These are phyloP conservation scores for Yponomeuta malinellus DNA, from an alignment of 2,888 invertebrate species.

Conservation along the genomic window DNA sequence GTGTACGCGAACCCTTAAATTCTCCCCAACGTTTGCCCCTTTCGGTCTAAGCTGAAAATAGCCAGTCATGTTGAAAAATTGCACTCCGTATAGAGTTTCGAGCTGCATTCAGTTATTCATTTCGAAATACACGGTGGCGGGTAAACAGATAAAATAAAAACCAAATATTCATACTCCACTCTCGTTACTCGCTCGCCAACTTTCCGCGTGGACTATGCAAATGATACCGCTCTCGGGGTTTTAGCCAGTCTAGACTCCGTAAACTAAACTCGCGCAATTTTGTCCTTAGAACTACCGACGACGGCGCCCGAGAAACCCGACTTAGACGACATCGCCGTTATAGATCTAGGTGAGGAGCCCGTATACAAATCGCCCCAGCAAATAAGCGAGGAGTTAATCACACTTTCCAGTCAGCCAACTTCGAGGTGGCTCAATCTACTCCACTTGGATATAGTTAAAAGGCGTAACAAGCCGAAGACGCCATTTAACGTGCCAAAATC, in stretches of 20 bases:
- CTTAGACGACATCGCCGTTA: constrained; percentile 55
- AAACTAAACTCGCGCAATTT: not conserved
- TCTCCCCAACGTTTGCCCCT: not conserved
- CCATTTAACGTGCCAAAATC: constrained; percentile 88
- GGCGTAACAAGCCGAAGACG: constrained; percentile 92
- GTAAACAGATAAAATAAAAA: constrained; percentile 1
- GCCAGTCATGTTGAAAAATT: constrained; percentile 3
- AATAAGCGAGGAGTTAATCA: constrained; percentile 84
- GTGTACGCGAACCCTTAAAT: not conserved
- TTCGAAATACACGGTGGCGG: not conserved
- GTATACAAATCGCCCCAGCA: constrained; percentile 85
- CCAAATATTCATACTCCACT: constrained; percentile 1
- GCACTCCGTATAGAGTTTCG: constrained; percentile 1
- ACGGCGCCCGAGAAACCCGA: constrained; percentile 65
- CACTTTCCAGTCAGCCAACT: constrained; percentile 88
- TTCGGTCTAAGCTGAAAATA: not conserved
- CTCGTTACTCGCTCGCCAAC: not conserved
- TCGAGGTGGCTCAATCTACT: constrained; percentile 95
- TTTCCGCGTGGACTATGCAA: not conserved
- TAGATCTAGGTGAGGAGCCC: constrained; percentile 65
- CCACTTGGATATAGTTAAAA: constrained; percentile 89
- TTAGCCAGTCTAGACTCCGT: not conserved
- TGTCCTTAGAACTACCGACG: constrained; percentile 51
- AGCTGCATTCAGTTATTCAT: constrained; percentile 3
- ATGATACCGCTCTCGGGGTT: not conserved